phyloP scores from a whole-genome alignment of 2,797 vertebrate genomes.

The Lacerta bilineata region DNA sequence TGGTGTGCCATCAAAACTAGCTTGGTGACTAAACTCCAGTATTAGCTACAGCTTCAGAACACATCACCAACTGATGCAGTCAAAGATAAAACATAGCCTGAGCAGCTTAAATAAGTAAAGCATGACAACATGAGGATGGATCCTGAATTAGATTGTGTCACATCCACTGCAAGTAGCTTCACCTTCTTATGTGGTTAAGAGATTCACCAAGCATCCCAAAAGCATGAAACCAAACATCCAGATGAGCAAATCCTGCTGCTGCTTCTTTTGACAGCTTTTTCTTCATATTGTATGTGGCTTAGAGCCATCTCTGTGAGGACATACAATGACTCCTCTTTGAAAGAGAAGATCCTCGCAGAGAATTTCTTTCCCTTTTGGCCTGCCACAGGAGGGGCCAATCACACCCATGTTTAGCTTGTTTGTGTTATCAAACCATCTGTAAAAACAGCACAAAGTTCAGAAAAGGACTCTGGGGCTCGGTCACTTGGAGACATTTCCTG shows the following conservation, averaged over 20 bases:
- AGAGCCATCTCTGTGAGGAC: neutral
- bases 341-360: slow-evolving; percentile 24
- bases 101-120: neutral
- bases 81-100: neutral
- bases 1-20: neutral
- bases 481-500: slow-evolving; percentile 24
- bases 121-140: neutral
- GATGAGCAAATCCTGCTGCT: neutral
- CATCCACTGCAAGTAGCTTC: neutral
- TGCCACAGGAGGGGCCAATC: slow-evolving; percentile 9
- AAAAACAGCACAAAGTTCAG: slow-evolving; percentile 62
- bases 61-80: no score
- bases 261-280: neutral
- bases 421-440: slow-evolving; percentile 58
- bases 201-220: neutral
- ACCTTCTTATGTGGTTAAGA: neutral
- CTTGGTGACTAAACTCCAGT: no score
- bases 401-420: slow-evolving; percentile 36
- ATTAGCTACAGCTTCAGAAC: no score
- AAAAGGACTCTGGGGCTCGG: slow-evolving; percentile 45
- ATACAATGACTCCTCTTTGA: slow-evolving; percentile 20
- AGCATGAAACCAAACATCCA: neutral
- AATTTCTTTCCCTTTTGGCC: slow-evolving; percentile 41
- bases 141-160: neutral
- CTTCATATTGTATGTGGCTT: neutral